Evolutionary conservation across 2,113 vertebrate species (phyloP).

Genomic region (Paralichthys olivaceus): DNA sequence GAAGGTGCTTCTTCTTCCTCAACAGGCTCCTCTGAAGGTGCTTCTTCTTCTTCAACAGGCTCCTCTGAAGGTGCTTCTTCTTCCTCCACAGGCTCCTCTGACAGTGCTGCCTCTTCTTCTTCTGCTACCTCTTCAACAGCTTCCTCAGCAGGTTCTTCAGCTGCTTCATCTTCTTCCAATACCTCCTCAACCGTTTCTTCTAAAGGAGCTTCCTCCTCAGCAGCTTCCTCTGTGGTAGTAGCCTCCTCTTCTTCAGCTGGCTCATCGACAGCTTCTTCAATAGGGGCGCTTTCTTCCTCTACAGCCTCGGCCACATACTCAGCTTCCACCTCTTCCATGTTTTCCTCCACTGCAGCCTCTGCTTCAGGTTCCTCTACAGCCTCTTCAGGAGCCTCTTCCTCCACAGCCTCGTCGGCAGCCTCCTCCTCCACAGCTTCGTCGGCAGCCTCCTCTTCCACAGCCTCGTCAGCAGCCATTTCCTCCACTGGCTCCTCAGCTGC

Average conservation of each 20-base stretch:
- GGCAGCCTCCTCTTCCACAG: neutral
- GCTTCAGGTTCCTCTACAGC: neutral
- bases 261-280: constrained; percentile 2
- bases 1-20: constrained; percentile 29
- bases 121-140: constrained; percentile 10
- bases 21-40: neutral
- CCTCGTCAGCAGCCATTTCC: neutral
- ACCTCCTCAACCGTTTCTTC: neutral
- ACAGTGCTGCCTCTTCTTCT: constrained; percentile 6
- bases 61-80: neutral
- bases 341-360: constrained; percentile 7
- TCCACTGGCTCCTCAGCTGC: neutral
- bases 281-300: neutral
- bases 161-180: neutral
- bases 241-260: constrained; percentile 2
- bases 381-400: neutral
- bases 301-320: constrained; percentile 1
- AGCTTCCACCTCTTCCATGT: neutral
- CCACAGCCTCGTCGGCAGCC: neutral
- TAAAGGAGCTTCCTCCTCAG: neutral
- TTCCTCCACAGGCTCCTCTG: neutral
- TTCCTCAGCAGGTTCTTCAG: constrained; percentile 17
- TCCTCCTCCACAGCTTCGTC: constrained; percentile 10
- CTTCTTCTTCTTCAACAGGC: constrained; percentile 29
- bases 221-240: neutral